phyloP scores from a whole-genome alignment of 2,113 vertebrate species.

The Hemibates koningsi region DNA sequence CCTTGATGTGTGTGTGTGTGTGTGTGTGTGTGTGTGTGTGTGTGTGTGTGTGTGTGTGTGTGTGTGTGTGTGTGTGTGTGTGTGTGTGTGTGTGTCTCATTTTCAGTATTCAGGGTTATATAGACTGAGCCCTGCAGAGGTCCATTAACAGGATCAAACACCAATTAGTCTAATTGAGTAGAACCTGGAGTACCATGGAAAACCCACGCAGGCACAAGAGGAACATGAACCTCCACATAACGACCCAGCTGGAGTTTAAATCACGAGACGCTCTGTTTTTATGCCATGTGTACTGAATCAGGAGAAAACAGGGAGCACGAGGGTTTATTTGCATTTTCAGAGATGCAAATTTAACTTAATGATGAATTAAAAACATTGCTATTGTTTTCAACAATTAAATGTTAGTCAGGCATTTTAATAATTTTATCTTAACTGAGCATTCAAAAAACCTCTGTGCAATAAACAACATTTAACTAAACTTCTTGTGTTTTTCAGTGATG shows the following conservation, averaged over 20 bases:
- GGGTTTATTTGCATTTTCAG: neutral
- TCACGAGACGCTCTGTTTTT: neutral
- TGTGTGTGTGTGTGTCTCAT: neutral
- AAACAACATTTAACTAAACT: neutral
- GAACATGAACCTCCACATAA: neutral
- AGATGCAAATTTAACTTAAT: neutral
- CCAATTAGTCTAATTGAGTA: neutral
- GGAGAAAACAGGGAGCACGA: neutral
- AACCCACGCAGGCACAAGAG: neutral
- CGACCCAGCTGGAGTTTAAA: neutral
- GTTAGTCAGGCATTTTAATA: neutral
- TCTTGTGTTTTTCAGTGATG: neutral
- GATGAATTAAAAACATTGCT: neutral
- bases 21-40: too few species aligned
- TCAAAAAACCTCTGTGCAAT: neutral
- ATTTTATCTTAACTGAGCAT: neutral
- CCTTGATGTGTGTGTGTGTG: too few species aligned
- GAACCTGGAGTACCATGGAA: neutral
- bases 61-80: accelerated
- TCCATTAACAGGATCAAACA: neutral
- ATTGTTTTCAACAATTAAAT: neutral
- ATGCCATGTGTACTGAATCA: neutral
- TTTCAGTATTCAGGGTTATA: neutral
- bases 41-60: accelerated
- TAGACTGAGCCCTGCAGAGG: neutral